Percentiles rank a stretch among this genome's conserved stretches.
These are phyloP conservation scores for Metaphire vulgaris DNA, from an alignment of 1,140 invertebrate genomes.

Conservation along the genomic window DNA sequence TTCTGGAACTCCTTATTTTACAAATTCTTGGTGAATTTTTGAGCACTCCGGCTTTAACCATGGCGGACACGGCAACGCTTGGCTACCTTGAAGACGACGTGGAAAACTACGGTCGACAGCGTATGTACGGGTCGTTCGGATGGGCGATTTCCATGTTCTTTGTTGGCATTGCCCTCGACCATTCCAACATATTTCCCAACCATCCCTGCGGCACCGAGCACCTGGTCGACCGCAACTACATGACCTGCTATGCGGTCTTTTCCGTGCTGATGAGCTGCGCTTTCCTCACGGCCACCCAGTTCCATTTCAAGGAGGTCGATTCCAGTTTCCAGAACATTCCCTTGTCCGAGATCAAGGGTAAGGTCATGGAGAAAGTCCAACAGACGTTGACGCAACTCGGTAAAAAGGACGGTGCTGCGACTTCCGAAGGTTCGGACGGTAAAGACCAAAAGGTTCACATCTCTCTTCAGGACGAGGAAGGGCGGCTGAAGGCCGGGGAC, in stretches of 20 bases:
- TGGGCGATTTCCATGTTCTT: conserved; percentile 99
- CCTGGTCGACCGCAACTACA: conserved; percentile 77
- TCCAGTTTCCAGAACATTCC: conserved; percentile 1
- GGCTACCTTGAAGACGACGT: conserved; percentile 78
- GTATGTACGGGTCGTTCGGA: conserved; percentile 96
- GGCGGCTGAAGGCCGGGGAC: conserved; percentile 2
- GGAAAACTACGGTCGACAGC: conserved; percentile 82
- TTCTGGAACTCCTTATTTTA: conserved; percentile 79
- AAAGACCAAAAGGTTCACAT: conserved; percentile 26
- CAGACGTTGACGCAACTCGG: not conserved
- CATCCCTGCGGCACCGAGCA: conserved; percentile 82
- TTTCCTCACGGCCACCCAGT: conserved; percentile 81
- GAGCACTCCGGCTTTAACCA: conserved; percentile 87
- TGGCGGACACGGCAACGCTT: conserved; percentile 72
- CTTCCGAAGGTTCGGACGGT: no score
- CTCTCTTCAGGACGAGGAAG: conserved; percentile 4
- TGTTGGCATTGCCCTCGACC: conserved; percentile 87
- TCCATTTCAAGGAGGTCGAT: conserved; percentile 47
- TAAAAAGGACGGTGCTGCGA: not conserved
- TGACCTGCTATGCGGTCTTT: conserved; percentile 95
- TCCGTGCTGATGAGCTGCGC: conserved; percentile 93
- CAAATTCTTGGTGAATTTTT: conserved; percentile 96
- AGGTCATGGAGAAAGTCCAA: conserved; percentile 11
- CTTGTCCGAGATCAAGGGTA: conserved; percentile 10
- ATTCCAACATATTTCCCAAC: conserved; percentile 77